Evolutionary conservation across 1,140 invertebrate species (phyloP), one percentile per base, ranked within the genome.

Genomic region (Polypedilum pembai): DNA sequence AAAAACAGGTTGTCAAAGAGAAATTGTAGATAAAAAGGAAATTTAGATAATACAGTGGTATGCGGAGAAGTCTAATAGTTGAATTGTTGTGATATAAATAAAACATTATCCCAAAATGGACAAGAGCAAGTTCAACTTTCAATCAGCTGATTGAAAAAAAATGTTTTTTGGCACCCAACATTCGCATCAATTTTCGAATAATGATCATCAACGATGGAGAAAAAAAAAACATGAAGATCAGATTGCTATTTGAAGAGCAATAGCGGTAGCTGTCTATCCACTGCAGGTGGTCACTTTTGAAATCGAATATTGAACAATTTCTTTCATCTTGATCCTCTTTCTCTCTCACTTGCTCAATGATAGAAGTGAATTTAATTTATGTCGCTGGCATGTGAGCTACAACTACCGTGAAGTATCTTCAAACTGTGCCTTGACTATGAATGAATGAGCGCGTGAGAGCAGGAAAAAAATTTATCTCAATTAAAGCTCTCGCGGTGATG

Each of bases 351-450:
- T 33, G n/a, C n/a, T 33, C 24, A 33, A 33, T 33, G 24, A 33
- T 33, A 33, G 24, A 33, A 33, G 24, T 33, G 45, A n/a, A 12
- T 56, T 12, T 56, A 56, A 56, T 56, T 56, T 56, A 56, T 56
- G 45, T 56, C n/a, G 45, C 3, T 56, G 45, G 45, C 45, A 56
- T 56, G 45, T 56, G 45, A n/a, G 45, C 45, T 56, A 56, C 45
- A 15, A 33, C 5, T 33, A 33, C 24, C 24, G 24, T 33, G 24
- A 33, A 33, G 24, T 33, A 33, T 33, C 24, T 3, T 33, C 24
- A 5, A 33, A 33, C 24, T 33, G 24, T 33, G 24, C 24, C 24
- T 33, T 33, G 24, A 33, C 24, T 33, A 33, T 33, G 24, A 33
- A 33, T 33, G 24, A 33, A 33, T 33, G 24, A 33, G 5, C 24